Percentiles rank a stretch among this genome's conserved stretches.
phyloP scores from a whole-genome alignment of 2,888 invertebrate genomes.

The Lymantria dispar region DNA sequence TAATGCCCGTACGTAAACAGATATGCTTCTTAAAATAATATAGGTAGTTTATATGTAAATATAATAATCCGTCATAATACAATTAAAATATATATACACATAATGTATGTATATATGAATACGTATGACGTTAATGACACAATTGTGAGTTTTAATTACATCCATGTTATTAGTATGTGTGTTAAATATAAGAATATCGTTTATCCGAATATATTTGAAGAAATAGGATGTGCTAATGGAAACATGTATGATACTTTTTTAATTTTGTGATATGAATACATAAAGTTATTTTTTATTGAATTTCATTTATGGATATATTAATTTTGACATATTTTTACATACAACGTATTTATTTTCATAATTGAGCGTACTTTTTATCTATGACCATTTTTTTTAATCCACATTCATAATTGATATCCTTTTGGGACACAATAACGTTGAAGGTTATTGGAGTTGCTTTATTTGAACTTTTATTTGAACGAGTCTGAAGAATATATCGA shows the following conservation, averaged over 20 bases:
- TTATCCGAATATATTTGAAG: background rate
- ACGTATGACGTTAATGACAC: background rate
- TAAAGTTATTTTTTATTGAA: background rate
- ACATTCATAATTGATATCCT: too few species aligned
- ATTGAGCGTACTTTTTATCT: too few species aligned
- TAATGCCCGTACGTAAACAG: too few species aligned
- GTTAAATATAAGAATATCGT: background rate
- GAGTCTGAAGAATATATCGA: too few species aligned
- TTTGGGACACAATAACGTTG: too few species aligned
- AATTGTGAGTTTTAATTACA: background rate
- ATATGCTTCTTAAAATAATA: too few species aligned
- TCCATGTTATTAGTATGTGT: background rate
- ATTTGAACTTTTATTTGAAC: too few species aligned
- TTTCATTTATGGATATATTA: too few species aligned
- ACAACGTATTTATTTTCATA: too few species aligned
- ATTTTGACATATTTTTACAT: too few species aligned
- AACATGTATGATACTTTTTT: background rate
- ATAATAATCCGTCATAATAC: constrained; percentile 8
- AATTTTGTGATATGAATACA: background rate
- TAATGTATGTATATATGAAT: background rate
- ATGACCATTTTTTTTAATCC: too few species aligned
- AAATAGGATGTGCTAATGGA: background rate
- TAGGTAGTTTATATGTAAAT: background rate
- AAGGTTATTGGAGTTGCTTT: too few species aligned
- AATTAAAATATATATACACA: background rate